Conservation (phyloP, 2,113 vertebrate species). For the Penelope pileata region DNA sequence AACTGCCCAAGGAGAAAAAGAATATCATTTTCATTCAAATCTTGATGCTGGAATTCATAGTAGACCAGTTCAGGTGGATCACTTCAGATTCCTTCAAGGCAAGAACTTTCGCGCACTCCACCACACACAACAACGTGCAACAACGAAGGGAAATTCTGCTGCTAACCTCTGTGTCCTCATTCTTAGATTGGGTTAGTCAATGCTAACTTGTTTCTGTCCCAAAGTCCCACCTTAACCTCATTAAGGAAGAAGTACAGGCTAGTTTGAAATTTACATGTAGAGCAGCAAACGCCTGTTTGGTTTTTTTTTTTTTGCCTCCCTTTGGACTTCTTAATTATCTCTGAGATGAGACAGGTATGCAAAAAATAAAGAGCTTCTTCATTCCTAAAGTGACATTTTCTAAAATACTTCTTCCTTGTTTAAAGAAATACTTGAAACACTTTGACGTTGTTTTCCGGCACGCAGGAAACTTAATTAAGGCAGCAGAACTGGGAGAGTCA, state of each 20-base stretch:
- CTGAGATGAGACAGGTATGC: background rate
- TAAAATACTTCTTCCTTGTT: background rate
- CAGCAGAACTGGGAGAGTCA: background rate
- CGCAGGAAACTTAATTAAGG: slow-evolving; percentile 24
- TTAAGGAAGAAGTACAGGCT: background rate
- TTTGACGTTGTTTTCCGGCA: background rate
- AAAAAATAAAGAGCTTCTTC: background rate
- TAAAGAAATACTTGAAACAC: slow-evolving; percentile 26
- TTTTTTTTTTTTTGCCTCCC: background rate
- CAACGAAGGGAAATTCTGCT: background rate
- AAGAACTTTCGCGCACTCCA: background rate
- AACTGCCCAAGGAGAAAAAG: background rate
- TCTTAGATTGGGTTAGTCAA: background rate
- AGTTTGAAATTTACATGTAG: background rate
- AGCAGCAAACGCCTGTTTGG: background rate
- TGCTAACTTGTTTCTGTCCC: background rate
- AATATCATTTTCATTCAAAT: background rate
- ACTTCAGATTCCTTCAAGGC: background rate
- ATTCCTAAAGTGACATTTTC: background rate
- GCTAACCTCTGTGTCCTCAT: background rate
- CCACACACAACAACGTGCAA: background rate
- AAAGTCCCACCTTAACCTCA: background rate
- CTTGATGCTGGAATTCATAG: background rate
- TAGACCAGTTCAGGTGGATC: background rate
- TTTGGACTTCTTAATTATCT: background rate